Conservation (phyloP, 2,113 vertebrate genomes). For the Apistogramma diplotaenia region DNA sequence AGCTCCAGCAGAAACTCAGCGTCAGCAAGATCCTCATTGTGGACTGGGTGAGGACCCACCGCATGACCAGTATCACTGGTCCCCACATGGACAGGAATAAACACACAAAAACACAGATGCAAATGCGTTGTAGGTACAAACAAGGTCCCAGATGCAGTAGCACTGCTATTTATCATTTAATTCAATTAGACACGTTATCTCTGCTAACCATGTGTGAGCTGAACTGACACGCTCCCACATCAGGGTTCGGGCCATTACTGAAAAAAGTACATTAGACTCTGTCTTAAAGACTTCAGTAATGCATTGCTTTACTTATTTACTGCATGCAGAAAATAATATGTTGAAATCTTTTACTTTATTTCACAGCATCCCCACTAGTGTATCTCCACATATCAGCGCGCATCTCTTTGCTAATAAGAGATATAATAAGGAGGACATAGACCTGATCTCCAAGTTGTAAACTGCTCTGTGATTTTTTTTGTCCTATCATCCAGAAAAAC, state of each 20-base stretch:
- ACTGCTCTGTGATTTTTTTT: not conserved
- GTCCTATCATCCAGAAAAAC: not conserved
- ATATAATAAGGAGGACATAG: not conserved
- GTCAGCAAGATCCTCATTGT: constrained; percentile 91
- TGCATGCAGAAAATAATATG: no score
- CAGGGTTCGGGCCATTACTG: not conserved
- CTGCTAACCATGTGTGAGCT: constrained; percentile 48
- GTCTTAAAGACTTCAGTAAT: not conserved
- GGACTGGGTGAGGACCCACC: constrained; percentile 86
- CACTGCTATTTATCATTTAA: constrained; percentile 41
- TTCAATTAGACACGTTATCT: constrained; percentile 21
- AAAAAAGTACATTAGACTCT: not conserved
- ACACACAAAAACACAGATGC: not conserved
- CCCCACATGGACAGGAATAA: constrained; percentile 31
- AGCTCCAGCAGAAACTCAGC: constrained; percentile 81
- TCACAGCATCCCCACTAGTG: no score
- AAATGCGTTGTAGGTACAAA: constrained; percentile 1
- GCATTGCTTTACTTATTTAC: no score
- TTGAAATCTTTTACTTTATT: not conserved
- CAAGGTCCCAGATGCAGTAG: constrained; percentile 43
- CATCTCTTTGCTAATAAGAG: not conserved
- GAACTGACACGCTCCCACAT: constrained; percentile 14
- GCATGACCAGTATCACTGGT: constrained; percentile 13
- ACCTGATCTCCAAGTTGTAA: not conserved
- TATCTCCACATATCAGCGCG: not conserved